Evolutionary conservation across 2,797 vertebrate genomes (phyloP).

Genomic region (Arctocebus calabarensis): DNA sequence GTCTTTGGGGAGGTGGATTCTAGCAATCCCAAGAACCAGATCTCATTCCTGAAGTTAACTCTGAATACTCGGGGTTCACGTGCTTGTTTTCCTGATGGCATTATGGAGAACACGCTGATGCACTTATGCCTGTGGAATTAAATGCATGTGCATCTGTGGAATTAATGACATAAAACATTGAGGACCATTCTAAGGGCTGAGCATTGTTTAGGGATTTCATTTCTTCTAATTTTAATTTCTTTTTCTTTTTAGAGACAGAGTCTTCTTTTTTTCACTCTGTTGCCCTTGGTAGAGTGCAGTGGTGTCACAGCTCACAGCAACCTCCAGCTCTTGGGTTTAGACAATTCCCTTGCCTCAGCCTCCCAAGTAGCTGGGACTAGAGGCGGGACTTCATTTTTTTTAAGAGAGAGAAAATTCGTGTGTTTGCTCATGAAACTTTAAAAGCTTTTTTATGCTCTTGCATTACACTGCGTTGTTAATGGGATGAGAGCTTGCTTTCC

Average conservation of each 20-base stretch:
- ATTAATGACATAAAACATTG: background rate
- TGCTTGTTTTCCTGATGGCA: background rate
- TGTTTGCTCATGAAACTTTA: background rate
- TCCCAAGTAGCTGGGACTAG: too few species aligned
- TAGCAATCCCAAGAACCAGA: background rate
- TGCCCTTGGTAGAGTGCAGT: too few species aligned
- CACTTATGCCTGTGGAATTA: background rate
- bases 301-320: too few species aligned
- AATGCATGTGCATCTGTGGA: background rate
- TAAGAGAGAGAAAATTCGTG: background rate
- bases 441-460: slow-evolving; percentile 49
- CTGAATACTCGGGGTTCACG: background rate
- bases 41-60: background rate
- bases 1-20: background rate
- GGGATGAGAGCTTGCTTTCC: background rate
- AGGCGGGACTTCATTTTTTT: too few species aligned
- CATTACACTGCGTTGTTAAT: background rate
- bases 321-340: too few species aligned
- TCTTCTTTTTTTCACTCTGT: too few species aligned
- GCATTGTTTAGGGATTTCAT: background rate
- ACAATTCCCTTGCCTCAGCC: too few species aligned
- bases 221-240: background rate
- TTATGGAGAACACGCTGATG: background rate
- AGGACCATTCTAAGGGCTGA: slow-evolving; percentile 7
- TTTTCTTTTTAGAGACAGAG: too few species aligned